Percentiles rank a stretch among this genome's conserved stretches.
Conservation (phyloP, 2,888 invertebrate genomes). For the Euproctis similis region DNA sequence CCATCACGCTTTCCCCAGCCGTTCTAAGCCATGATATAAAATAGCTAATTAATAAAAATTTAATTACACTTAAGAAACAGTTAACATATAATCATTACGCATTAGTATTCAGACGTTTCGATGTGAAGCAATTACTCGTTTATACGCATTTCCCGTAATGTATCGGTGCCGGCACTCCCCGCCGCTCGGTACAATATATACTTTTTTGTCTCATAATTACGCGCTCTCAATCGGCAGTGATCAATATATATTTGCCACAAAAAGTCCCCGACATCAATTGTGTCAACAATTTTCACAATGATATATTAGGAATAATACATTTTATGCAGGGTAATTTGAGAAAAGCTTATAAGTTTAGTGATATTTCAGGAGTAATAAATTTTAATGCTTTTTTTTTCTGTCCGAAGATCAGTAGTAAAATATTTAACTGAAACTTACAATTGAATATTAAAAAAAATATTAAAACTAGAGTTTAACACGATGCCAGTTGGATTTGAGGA, state of each 20-base stretch:
- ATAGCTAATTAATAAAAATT: background rate
- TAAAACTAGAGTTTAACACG: too few relatives aligned
- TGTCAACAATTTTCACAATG: background rate
- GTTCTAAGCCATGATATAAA: too few relatives aligned
- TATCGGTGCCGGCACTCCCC: slow-evolving; percentile 16
- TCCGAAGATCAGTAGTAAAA: too few relatives aligned
- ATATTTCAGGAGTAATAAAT: too few relatives aligned
- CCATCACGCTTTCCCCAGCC: too few relatives aligned
- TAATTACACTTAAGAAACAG: background rate
- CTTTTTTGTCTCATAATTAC: slow-evolving; percentile 31
- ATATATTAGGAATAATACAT: slow-evolving; percentile 1
- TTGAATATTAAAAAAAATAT: too few relatives aligned
- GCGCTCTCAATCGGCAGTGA: slow-evolving; percentile 27
- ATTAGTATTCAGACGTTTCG: slow-evolving; percentile 20
- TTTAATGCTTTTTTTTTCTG: too few relatives aligned
- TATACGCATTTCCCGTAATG: slow-evolving; percentile 12
- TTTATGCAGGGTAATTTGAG: too few relatives aligned
- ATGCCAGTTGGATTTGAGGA: too few relatives aligned
- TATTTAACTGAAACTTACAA: too few relatives aligned
- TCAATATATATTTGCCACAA: slow-evolving; percentile 11
- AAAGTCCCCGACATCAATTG: background rate
- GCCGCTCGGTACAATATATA: slow-evolving; percentile 8
- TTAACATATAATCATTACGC: slow-evolving; percentile 7
- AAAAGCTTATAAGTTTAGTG: too few relatives aligned
- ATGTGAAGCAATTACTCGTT: slow-evolving; percentile 20